Base-by-base conservation (phyloP, 2,888 invertebrate species). In the Coremacera marginata region DNA sequence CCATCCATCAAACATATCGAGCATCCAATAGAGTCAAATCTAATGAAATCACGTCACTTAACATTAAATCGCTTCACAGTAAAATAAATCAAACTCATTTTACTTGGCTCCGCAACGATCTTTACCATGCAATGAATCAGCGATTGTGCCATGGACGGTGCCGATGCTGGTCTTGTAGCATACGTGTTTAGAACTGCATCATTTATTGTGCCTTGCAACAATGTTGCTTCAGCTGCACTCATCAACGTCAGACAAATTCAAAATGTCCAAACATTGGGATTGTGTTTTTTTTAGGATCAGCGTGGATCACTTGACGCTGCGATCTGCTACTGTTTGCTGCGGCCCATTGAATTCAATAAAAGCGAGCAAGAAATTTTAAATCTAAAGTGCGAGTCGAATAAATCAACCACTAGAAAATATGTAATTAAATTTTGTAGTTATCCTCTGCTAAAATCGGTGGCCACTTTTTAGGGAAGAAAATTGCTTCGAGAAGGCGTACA, bases 41-140 rank as follows among this genome's bases (percentile, higher is more conserved):
- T 31, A 63, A 63, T 63, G 25, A 63, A 63, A 63, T 63, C 63
- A 63, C 63, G 14, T 63, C 63, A 63, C 63, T 31, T 25, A 27
- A 60, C 57, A 55, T 55, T 22, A 55, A 22, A 55, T 55, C 55
- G 55, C 55, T 44, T 44, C 44, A 31, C 27, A 31, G 63, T 31
- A 31, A 8, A n/a, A 63, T 63, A 63, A 63, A 63, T 63, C 63
- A 63, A 31, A 63, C 16, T n/a, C 27, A 31, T 9, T 8, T n/a
- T 14, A 5, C 27, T 27, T 63, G 63, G 63, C 63, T 27, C 62
- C 63, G 31, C 14, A 8, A 27, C n/a, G 3, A 8, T n/a, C n/a
- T 63, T 25, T 8, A 31, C 16, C 44, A 3, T 31, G 34, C 5
- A 11, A 34, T 14, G 2, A 8, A 31, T 31, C 31, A 27, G 27